Percentiles rank a stretch among this genome's conserved stretches.
phyloP scores from a whole-genome alignment of 2,797 vertebrate species.

The Alectoris magna region DNA sequence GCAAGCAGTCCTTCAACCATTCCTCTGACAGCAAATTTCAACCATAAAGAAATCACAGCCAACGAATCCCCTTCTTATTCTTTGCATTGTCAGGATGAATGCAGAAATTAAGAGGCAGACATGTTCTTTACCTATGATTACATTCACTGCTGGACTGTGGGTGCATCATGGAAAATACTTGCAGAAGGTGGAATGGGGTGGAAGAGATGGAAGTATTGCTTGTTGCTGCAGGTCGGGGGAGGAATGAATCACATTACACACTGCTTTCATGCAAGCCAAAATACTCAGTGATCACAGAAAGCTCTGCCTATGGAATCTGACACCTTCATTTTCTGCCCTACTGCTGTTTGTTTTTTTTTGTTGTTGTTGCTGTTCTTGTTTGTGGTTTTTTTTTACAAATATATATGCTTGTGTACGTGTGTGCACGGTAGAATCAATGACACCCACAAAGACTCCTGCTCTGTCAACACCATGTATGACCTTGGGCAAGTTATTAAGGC shows the following conservation, averaged over 20 bases:
- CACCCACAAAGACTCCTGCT: background rate
- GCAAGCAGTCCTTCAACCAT: background rate
- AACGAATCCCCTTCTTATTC: background rate
- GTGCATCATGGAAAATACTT: background rate
- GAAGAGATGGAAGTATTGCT: background rate
- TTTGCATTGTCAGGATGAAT: accelerated
- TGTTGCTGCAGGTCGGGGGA: background rate
- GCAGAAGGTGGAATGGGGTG: background rate
- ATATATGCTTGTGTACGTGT: background rate
- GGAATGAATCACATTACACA: background rate
- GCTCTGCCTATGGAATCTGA: background rate
- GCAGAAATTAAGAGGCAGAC: accelerated
- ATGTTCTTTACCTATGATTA: background rate
- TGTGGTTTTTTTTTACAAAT: background rate
- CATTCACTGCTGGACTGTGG: accelerated
- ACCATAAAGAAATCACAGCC: background rate
- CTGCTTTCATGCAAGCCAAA: background rate
- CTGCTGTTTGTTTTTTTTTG: background rate
- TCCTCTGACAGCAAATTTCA: background rate
- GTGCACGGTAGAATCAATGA: accelerated
- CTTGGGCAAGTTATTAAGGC: background rate
- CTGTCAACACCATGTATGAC: background rate
- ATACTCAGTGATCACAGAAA: background rate
- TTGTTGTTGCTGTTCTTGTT: no score
- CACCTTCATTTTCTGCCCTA: background rate